Evolutionary conservation across 2,888 invertebrate species (phyloP).

Genomic region (Spialia ferax): DNA sequence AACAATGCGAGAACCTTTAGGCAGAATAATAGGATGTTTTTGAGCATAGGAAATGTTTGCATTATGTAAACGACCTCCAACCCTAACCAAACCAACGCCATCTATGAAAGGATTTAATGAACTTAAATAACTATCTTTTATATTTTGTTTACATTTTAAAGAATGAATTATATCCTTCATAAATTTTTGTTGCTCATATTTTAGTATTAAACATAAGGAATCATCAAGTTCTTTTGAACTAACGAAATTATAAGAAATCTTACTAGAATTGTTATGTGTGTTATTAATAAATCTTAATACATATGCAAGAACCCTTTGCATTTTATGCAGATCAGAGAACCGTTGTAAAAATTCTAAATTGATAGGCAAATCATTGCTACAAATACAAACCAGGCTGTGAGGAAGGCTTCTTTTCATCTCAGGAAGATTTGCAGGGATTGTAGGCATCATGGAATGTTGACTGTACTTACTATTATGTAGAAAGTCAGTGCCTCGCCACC

Average conservation of each 20-base stretch:
- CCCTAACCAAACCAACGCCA: background rate
- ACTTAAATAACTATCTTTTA: background rate
- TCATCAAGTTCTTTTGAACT: background rate
- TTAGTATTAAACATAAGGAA: background rate
- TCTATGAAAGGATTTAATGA: background rate
- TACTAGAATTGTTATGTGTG: background rate
- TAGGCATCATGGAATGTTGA: background rate
- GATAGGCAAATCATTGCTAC: background rate
- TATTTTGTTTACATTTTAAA: background rate
- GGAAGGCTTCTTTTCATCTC: background rate
- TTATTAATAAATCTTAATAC: background rate
- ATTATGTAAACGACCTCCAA: no score
- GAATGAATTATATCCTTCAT: background rate
- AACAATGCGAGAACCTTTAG: no score
- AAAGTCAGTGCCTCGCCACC: background rate
- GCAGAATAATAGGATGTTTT: no score
- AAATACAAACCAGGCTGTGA: background rate
- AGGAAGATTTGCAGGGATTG: background rate
- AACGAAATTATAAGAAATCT: background rate
- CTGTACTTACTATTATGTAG: conserved; percentile 8
- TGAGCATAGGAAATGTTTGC: no score
- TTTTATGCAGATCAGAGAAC: background rate
- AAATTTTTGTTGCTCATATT: conserved; percentile 2
- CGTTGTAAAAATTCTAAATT: background rate
- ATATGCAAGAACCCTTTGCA: conserved; percentile 3